phyloP scores from a whole-genome alignment of 2,888 invertebrate genomes.

The Ctenicera cuprea region DNA sequence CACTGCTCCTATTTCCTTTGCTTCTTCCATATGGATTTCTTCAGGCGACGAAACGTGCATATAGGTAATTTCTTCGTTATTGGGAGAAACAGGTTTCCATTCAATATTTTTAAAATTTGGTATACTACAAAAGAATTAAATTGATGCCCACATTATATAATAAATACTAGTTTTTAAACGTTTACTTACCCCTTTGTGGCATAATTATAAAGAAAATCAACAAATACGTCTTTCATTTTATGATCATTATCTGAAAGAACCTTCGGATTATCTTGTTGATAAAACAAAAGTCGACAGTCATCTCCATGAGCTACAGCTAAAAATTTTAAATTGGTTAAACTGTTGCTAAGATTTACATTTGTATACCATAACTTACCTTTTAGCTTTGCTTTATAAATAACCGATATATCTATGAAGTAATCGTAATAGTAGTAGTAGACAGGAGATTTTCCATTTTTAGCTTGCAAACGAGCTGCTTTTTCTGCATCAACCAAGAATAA shows the following conservation, averaged over 20 bases:
- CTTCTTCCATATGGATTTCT: conserved; percentile 70
- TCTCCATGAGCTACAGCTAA: conserved; percentile 30
- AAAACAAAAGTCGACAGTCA: conserved; percentile 20
- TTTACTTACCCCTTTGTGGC: conserved; percentile 25
- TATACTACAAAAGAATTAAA: background rate
- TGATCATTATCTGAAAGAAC: conserved; percentile 3
- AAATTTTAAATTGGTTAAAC: background rate
- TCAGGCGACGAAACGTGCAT: conserved; percentile 73
- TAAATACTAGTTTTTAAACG: background rate
- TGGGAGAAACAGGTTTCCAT: conserved; percentile 14
- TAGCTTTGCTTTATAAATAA: background rate
- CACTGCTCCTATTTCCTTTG: conserved; percentile 73
- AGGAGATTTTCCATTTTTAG: conserved; percentile 70
- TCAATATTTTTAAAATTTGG: conserved; percentile 27
- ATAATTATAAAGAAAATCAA: conserved; percentile 25
- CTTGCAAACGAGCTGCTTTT: conserved; percentile 60
- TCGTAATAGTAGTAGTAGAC: conserved; percentile 72
- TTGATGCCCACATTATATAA: no score
- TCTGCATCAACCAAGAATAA: conserved; percentile 70
- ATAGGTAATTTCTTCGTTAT: conserved; percentile 68
- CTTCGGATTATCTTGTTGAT: background rate
- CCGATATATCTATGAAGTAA: background rate
- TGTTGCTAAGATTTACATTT: background rate
- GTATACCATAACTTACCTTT: background rate
- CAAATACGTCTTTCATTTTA: conserved; percentile 26